Evolutionary conservation across 2,888 invertebrate genomes (phyloP).

Genomic region (Drosophila yooni): DNA sequence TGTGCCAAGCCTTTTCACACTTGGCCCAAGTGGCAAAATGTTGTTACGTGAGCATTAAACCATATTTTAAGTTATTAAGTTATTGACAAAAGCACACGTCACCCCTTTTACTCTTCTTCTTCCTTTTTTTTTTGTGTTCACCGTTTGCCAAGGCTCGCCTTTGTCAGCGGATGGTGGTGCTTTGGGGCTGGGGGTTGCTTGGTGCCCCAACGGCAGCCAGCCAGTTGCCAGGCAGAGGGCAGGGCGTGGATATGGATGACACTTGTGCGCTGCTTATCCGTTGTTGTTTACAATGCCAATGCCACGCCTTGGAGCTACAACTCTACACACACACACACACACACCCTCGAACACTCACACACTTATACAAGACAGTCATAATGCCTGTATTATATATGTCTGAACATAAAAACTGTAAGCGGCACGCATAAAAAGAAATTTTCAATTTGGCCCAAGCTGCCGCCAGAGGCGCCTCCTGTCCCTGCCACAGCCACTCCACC

Average conservation of each 20-base stretch:
- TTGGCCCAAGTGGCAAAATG: conserved; percentile 78
- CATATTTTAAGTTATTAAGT: conserved; percentile 82
- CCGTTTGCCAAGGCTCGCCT: conserved; percentile 6
- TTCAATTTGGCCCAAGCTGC: conserved; percentile 72
- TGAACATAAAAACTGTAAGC: conserved; percentile 71
- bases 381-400: conserved; percentile 67
- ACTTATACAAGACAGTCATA: conserved; percentile 36
- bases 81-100: conserved; percentile 79
- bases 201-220: conserved; percentile 11
- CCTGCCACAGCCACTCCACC: background rate
- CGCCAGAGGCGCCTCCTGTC: conserved; percentile 32
- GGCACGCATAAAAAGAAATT: conserved; percentile 72
- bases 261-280: conserved; percentile 77
- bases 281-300: conserved; percentile 76
- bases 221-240: conserved; percentile 29
- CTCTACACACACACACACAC: conserved; percentile 27
- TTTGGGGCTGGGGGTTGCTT: background rate
- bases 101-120: conserved; percentile 50
- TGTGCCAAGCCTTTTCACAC: conserved; percentile 57
- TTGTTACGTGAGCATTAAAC: conserved; percentile 79
- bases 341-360: conserved; percentile 5
- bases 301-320: conserved; percentile 65
- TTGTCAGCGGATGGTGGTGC: background rate
- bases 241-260: conserved; percentile 64
- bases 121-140: background rate